Evolutionary conservation across 2,113 vertebrate genomes (phyloP), one percentile per base, ranked within the genome.

Genomic region (Hirundichthys speculiger): DNA sequence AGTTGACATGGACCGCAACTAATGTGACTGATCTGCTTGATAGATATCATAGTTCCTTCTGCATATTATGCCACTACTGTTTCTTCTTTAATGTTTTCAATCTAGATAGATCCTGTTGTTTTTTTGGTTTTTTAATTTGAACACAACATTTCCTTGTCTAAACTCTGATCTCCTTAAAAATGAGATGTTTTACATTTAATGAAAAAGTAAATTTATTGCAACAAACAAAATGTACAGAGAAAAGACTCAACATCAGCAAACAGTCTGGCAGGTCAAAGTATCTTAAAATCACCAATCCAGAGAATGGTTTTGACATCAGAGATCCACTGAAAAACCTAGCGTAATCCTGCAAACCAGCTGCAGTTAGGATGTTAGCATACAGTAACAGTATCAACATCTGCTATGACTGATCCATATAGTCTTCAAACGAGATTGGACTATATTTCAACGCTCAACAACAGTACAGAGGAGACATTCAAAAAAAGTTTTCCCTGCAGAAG

Each of bases 281-380:
- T 57, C 64, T 72, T 76, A 65, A 73, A 73, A 75, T 70, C 73
- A 69, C 59, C 65, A 81, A 77, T 75, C 82, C 71, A 66, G 19
- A 79, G 77, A 77, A 58, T 58, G 72, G 77, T 75, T 77, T 90
- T 72, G 72, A 85, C 73, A 79, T 74, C 69, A 69, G 21, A 42
- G 53, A 85, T 55, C 50, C 80, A 60, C 50, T 61, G 50, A 82
- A 75, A 79, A 80, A 89, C 65, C 40, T 86, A 27, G 40, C 73
- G 90, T 53, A 67, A 80, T 82, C 77, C 91, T 92, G 92, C 91
- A 93, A 92, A 80, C 91, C 92, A 89, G 91, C 91, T 93, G 91
- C 91, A 92, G 87, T 80, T 77, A 75, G 77, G 80, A 88, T 85
- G 84, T 73, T 69, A 54, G 57, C 69, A 73, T 75, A 84, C 79